Base-by-base conservation (phyloP, 1,140 invertebrate species). In the Meloidogyne floridensis region DNA sequence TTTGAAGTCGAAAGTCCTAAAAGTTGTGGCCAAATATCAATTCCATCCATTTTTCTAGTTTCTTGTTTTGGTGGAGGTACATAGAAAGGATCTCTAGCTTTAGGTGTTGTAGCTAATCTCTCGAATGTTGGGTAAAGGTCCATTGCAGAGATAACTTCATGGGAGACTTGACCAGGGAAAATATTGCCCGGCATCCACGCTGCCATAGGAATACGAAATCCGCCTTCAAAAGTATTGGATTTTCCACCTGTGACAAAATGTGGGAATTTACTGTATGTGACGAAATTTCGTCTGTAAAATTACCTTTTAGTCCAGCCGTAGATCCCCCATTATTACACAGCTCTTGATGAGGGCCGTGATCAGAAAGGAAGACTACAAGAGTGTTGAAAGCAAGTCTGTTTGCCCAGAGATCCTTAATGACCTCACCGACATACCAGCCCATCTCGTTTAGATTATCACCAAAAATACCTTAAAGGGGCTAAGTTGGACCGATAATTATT, bases 111-210 rank as follows among this genome's bases (percentile, higher is more conserved):
- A 13, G 85, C 86, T 15, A 47, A 47, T 20, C 73, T 53, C 43
- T 88, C 80, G 69, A 89, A 89, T 10, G 88, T 89, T 54, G 82
- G 82, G 56, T 75, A 83, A n/a, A 83, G 54, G n/a, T 83, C 82
- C 7, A 83, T 72, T 42, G 84, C 76, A 11, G 82, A 87, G 43
- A 89, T 80, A 9, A 89, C 87, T 83, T 90, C 88, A 71, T 87
- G 84, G 32, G 84, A 87, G 4, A 88, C 86, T 83, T 56, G 47
- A 0, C 87, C 75, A 53, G 81, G 73, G 9, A 71, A 72, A 13
- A 89, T 87, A 15, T 85, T 90, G 42, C 88, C 88, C 0, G 88
- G 88, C 86, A 90, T 90, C 88, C 88, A 89, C 1, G 86, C 82
- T 15, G 85, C 85, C 59, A 89, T 89, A 6, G 88, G 88, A 82